Evolutionary conservation across 2,888 invertebrate genomes (phyloP).

Genomic region (Adelphocoris suturalis): DNA sequence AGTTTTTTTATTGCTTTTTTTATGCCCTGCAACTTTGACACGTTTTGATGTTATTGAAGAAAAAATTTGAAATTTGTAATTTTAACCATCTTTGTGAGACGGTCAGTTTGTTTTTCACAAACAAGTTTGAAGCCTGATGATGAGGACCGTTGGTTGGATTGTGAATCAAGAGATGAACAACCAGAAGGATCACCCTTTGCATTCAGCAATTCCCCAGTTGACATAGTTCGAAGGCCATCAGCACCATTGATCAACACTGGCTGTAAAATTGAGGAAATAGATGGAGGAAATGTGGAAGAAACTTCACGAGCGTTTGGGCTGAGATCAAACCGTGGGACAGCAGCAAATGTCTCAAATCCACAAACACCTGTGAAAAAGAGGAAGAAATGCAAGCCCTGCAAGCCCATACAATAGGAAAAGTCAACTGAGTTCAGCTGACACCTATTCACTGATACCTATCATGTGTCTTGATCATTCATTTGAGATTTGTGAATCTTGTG

Average conservation of each 20-base stretch:
- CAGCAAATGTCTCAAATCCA: neutral
- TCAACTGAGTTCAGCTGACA: neutral
- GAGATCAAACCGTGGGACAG: neutral
- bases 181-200: constrained; percentile 53
- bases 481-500: neutral
- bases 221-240: constrained; percentile 75
- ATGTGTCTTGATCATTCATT: constrained; percentile 10
- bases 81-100: too few relatives aligned
- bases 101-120: too few relatives aligned
- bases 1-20: too few relatives aligned
- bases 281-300: neutral
- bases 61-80: too few relatives aligned
- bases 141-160: neutral
- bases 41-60: too few relatives aligned
- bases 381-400: neutral
- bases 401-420: neutral
- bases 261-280: constrained; percentile 74
- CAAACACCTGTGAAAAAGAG: neutral
- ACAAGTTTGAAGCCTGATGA: neutral
- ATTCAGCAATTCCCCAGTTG: constrained; percentile 75
- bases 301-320: neutral
- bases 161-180: constrained; percentile 21
- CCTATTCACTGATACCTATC: neutral
- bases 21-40: too few relatives aligned
- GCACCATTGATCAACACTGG: constrained; percentile 76